These are phyloP conservation scores for Notoglanidium macrostoma DNA, from an alignment of 2,797 vertebrate genomes.

Conservation along the genomic window DNA sequence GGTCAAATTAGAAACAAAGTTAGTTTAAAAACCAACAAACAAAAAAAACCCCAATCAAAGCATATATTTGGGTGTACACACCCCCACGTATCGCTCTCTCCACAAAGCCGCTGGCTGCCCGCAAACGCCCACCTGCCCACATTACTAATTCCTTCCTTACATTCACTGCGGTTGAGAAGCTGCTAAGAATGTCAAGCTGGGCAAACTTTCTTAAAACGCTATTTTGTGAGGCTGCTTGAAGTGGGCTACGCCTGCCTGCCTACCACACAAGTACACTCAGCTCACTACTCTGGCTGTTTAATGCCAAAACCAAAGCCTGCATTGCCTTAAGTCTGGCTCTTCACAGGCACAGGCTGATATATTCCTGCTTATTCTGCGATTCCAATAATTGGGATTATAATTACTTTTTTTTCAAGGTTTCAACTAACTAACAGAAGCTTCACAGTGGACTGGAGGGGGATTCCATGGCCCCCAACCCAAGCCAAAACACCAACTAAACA, in stretches of 20 bases:
- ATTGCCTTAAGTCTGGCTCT: background rate
- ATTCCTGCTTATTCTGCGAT: background rate
- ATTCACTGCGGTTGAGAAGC: constrained; percentile 34
- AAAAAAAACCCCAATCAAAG: background rate
- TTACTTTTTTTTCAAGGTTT: background rate
- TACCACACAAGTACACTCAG: background rate
- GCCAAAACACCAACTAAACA: constrained; percentile 59
- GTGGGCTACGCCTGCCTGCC: constrained; percentile 9
- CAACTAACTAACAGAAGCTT: background rate
- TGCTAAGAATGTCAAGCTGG: constrained; percentile 24
- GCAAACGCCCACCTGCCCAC: constrained; percentile 33
- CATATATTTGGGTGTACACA: constrained; percentile 8
- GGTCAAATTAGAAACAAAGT: background rate
- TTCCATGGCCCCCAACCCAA: constrained; percentile 51
- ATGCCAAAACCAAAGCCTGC: constrained; percentile 3
- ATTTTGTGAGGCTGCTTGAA: constrained; percentile 20
- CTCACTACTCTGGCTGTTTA: background rate
- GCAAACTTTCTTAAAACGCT: constrained; percentile 20
- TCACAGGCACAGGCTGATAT: background rate
- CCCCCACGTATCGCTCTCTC: constrained; percentile 16
- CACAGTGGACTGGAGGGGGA: constrained; percentile 32
- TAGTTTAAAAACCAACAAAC: background rate
- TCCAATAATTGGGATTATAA: background rate
- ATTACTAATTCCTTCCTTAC: constrained; percentile 45
- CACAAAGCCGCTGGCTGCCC: constrained; percentile 27